Evolutionary conservation across 2,113 vertebrate species (phyloP), one percentile per base, ranked within the genome.

Genomic region (Sisor rabdophorus): DNA sequence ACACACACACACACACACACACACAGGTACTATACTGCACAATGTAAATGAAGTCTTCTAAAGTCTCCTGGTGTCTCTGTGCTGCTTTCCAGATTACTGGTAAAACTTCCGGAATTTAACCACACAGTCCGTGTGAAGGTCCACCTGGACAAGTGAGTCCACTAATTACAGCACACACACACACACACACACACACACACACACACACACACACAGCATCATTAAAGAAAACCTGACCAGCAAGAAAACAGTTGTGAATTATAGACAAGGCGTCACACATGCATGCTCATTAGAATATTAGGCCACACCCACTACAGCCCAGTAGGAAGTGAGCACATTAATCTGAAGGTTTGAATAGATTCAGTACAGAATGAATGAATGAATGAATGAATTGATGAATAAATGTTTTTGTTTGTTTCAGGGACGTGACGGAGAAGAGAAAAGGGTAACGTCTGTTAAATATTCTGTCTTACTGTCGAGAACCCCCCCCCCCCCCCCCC

Each of bases 61-160:
- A 48, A 5, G 36, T 53, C 30, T 28, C 28, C 13, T 28, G 44
- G 47, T 28, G 52, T 48, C 64, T 73, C 44, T 12, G 28, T 85
- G 54, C 81, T 54, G 22, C 12, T 83, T 79, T 89, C 22, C 86
- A 97, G 97, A 63, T 87, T 98, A 79, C 89, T 99, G 90, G 95
- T 98, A 87, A 99, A 94, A 77, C 87, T 99, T 71, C 94, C 93
- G 55, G 97, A 99, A 75, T 86, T 98, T 67, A 99, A 98, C 87
- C 98, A 99, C 86, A 95, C 95, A 63, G 87, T 99, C 75, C 95
- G 96, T 87, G 97, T 99, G 71, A 98, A 96, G 83, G 95, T 94
- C 13, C 71, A 92, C 40, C 95, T 99, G 87, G 97, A 99, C 72
- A 99, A 99, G 97, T 98, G 93, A 26, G 96, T 89, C 67, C 16